Conservation (phyloP, 2,113 vertebrate species). For the Balaenoptera acutorostrata region DNA sequence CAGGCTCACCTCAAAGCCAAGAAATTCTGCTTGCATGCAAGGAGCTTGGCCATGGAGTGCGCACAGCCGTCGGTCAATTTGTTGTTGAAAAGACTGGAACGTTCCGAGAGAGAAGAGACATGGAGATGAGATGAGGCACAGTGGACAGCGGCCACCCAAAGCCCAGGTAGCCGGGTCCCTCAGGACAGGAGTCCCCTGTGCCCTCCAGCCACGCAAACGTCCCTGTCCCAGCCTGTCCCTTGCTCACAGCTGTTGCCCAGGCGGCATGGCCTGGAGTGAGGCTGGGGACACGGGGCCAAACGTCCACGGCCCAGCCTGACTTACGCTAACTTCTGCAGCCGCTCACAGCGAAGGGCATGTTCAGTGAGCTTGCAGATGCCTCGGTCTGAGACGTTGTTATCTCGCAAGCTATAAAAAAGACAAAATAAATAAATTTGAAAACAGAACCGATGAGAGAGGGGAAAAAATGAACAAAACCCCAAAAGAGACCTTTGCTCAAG, state of each 20-base stretch:
- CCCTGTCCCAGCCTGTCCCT: neutral
- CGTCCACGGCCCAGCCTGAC: slow-evolving; percentile 12
- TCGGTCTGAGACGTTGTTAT: slow-evolving; percentile 89
- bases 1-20: slow-evolving; percentile 82
- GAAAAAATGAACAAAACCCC: neutral
- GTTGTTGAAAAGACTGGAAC: slow-evolving; percentile 89
- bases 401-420: slow-evolving; percentile 80
- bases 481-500: neutral
- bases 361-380: slow-evolving; percentile 83
- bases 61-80: slow-evolving; percentile 85
- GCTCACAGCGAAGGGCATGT: slow-evolving; percentile 79
- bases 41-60: slow-evolving; percentile 80
- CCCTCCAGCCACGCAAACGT: neutral
- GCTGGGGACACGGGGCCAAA: fast-evolving
- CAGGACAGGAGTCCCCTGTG: neutral
- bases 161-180: neutral
- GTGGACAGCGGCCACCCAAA: neutral
- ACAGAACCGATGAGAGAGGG: neutral
- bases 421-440: neutral
- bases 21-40: slow-evolving; percentile 84
- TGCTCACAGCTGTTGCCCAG: neutral
- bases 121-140: too few relatives aligned
- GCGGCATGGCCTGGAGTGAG: fast-evolving
- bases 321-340: slow-evolving; percentile 88
- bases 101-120: neutral